Percentiles rank a stretch among this genome's conserved stretches.
These are phyloP conservation scores for Halcyon chelicuti DNA, from an alignment of 2,797 vertebrate species.

Conservation along the genomic window DNA sequence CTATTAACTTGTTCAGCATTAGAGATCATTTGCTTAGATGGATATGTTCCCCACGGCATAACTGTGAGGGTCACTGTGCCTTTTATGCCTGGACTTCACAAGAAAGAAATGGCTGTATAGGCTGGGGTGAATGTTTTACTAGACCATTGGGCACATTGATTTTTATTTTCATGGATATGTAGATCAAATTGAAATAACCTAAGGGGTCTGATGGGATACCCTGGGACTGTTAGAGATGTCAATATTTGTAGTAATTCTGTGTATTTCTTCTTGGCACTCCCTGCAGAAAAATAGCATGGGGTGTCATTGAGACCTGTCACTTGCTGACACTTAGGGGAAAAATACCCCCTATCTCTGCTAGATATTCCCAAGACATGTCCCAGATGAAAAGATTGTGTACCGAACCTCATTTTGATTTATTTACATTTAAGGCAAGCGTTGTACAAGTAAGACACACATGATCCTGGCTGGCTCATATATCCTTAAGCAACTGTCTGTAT, in stretches of 20 bases:
- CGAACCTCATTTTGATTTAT: conserved; percentile 42
- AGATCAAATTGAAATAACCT: conserved; percentile 68
- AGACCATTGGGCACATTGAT: conserved; percentile 67
- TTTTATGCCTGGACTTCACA: background rate
- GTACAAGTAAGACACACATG: background rate
- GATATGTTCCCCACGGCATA: background rate
- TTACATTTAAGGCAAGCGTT: conserved; percentile 44
- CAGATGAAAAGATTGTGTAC: background rate
- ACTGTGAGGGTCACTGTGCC: conserved; percentile 15
- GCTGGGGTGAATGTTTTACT: conserved; percentile 57
- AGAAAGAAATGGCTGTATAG: background rate
- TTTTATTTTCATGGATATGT: conserved; percentile 68
- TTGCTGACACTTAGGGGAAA: background rate
- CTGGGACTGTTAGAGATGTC: conserved; percentile 43
- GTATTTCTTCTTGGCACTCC: conserved; percentile 23
- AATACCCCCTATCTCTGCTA: background rate
- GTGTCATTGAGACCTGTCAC: conserved; percentile 66
- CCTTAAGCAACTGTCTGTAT: conserved; percentile 49
- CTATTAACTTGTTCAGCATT: background rate
- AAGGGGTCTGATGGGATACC: conserved; percentile 38
- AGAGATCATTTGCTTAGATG: background rate
- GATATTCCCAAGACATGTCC: background rate
- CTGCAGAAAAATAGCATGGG: conserved; percentile 55
- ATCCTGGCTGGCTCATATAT: conserved; percentile 35
- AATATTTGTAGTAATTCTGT: conserved; percentile 27